phyloP scores from a whole-genome alignment of 2,797 vertebrate genomes.

The Antrozous pallidus region DNA sequence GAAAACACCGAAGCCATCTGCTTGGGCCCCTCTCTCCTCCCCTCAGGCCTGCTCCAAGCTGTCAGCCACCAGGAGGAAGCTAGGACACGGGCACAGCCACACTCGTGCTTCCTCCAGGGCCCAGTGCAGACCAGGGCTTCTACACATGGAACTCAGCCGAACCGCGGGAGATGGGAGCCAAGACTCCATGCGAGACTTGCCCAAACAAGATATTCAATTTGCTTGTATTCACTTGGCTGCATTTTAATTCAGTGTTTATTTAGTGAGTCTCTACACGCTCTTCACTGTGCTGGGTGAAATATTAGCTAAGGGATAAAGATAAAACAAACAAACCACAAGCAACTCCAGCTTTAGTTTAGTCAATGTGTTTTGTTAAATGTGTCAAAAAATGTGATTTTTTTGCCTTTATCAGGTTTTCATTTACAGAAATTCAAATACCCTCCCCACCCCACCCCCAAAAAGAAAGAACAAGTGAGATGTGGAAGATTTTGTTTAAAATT shows the following conservation, averaged over 20 bases:
- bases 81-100: not conserved
- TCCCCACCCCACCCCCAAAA: accelerated
- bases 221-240: not conserved
- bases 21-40: not conserved
- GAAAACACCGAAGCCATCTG: not conserved
- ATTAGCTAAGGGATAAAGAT: not conserved
- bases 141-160: not conserved
- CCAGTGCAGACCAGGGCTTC: not conserved
- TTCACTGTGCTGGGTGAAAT: not conserved
- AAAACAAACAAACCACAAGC: not conserved
- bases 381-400: not conserved
- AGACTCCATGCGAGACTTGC: not conserved
- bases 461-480: not conserved
- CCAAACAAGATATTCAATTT: not conserved
- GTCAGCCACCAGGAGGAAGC: not conserved
- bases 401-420: slow-evolving; percentile 65
- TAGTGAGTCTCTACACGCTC: not conserved
- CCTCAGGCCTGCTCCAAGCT: not conserved
- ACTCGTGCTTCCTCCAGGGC: too few species aligned
- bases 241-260: not conserved
- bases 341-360: slow-evolving; percentile 32
- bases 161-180: not conserved
- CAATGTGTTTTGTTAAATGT: slow-evolving; percentile 66
- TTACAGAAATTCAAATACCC: slow-evolving; percentile 55
- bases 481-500: not conserved